Conservation (phyloP, 2,797 vertebrate genomes). For the Pelodytes ibericus region DNA sequence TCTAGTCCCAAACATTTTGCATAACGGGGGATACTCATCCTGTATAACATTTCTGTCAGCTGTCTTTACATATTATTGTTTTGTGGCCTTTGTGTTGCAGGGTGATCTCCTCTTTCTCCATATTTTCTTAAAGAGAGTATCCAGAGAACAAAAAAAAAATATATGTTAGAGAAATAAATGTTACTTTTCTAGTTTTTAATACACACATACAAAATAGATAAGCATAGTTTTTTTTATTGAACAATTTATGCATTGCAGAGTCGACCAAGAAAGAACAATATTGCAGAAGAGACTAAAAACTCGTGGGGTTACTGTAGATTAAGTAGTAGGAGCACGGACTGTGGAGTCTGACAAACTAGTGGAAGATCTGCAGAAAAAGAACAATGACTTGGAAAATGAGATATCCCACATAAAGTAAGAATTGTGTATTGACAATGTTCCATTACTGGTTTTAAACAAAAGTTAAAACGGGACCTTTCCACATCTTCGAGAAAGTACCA, state of each 20-base stretch:
- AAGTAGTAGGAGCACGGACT: constrained; percentile 78
- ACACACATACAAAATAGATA: neutral
- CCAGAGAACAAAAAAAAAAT: too few species aligned
- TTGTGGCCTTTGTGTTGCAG: neutral
- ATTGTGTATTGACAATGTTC: too few species aligned
- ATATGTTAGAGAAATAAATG: too few species aligned
- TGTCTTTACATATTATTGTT: neutral
- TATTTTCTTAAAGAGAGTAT: too few species aligned
- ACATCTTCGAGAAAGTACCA: too few species aligned
- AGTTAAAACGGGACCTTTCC: too few species aligned
- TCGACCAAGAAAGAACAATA: constrained; percentile 76
- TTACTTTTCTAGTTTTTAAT: too few species aligned
- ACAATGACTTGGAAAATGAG: constrained; percentile 84
- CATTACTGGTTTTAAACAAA: too few species aligned
- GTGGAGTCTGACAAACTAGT: constrained; percentile 81
- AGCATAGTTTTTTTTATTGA: neutral
- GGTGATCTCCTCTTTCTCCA: too few species aligned
- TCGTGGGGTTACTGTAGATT: constrained; percentile 85
- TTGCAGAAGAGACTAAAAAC: constrained; percentile 82
- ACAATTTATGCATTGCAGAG: constrained; percentile 61
- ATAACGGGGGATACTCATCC: too few species aligned
- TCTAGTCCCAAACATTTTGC: too few species aligned
- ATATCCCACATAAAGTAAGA: constrained; percentile 83
- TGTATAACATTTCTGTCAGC: too few species aligned
- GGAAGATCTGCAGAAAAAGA: constrained; percentile 84